Evolutionary conservation across 2,113 vertebrate species (phyloP).

Genomic region (Microcebus tavaratra): DNA sequence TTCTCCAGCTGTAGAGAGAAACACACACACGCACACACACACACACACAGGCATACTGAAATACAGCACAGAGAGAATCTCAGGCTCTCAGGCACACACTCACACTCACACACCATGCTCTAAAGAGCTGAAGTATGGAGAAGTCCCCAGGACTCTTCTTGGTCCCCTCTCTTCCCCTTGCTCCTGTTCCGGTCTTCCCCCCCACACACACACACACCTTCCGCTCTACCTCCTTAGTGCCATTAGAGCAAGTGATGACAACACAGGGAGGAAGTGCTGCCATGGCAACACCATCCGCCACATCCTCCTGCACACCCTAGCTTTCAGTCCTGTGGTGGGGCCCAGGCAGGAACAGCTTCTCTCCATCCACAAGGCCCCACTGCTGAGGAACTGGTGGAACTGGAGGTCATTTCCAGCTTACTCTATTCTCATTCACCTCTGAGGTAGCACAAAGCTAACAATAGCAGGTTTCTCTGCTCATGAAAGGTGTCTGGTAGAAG

Average conservation of each 20-base stretch:
- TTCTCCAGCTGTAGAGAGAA: conserved; percentile 65
- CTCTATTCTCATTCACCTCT: background rate
- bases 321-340: conserved; percentile 67
- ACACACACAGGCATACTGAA: background rate
- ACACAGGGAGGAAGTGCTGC: conserved; percentile 80
- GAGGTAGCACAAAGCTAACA: background rate
- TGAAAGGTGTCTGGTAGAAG: background rate
- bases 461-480: background rate
- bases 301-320: conserved; percentile 77
- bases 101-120: background rate
- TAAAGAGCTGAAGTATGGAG: background rate
- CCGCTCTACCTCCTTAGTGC: conserved; percentile 71
- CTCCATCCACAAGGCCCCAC: conserved; percentile 6
- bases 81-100: background rate
- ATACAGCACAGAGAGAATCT: conserved; percentile 4
- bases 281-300: conserved; percentile 80
- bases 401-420: background rate
- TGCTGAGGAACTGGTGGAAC: background rate
- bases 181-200: conserved; percentile 47
- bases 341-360: conserved; percentile 49
- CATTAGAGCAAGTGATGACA: conserved; percentile 78
- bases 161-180: conserved; percentile 1
- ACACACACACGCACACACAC: background rate
- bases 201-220: conserved; percentile 56
- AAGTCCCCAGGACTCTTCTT: background rate